Percentiles rank a stretch among this genome's conserved stretches.
Conservation (phyloP, 2,113 vertebrate genomes). For the Trematomus loennbergii region DNA sequence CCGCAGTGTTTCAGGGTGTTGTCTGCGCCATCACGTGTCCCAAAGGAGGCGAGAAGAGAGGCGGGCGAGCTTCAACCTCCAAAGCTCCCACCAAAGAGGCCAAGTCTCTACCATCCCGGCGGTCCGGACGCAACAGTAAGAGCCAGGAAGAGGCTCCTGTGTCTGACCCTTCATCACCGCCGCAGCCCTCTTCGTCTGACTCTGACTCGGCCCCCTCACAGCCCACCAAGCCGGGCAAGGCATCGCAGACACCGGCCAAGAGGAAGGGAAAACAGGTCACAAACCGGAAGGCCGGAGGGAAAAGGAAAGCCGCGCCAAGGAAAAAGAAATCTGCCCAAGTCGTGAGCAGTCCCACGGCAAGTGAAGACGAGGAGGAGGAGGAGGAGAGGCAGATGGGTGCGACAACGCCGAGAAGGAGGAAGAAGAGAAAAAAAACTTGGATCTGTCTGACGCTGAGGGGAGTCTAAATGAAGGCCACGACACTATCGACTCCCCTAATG, state of each 20-base stretch:
- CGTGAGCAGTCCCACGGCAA: slow-evolving; percentile 74
- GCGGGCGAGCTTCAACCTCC: slow-evolving; percentile 86
- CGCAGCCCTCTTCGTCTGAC: slow-evolving; percentile 83
- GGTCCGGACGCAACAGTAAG: slow-evolving; percentile 89
- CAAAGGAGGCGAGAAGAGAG: slow-evolving; percentile 93
- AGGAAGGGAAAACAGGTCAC: slow-evolving; percentile 84
- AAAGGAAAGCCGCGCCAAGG: slow-evolving; percentile 87
- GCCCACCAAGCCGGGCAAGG: slow-evolving; percentile 64
- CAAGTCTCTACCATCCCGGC: slow-evolving; percentile 83
- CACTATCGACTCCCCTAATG: slow-evolving; percentile 30
- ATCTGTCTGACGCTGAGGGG: slow-evolving; percentile 52
- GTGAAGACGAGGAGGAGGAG: slow-evolving; percentile 77
- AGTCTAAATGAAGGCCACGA: slow-evolving; percentile 43
- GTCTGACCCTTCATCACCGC: slow-evolving; percentile 84
- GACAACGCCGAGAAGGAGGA: slow-evolving; percentile 24
- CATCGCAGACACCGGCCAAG: slow-evolving; percentile 78
- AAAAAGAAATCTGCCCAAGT: slow-evolving; percentile 76
- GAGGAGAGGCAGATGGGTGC: slow-evolving; percentile 28
- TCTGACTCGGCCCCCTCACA: slow-evolving; percentile 81
- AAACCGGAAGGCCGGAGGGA: slow-evolving; percentile 82
- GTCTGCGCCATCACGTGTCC: slow-evolving; percentile 88
- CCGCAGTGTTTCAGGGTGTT: slow-evolving; percentile 86
- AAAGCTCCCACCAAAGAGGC: slow-evolving; percentile 89
- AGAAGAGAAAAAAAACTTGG: slow-evolving; percentile 43
- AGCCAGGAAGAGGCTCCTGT: slow-evolving; percentile 76